Evolutionary conservation across 1,140 invertebrate species (phyloP), one percentile per base, ranked within the genome.

Genomic region (Caenorhabditis brenneri): DNA sequence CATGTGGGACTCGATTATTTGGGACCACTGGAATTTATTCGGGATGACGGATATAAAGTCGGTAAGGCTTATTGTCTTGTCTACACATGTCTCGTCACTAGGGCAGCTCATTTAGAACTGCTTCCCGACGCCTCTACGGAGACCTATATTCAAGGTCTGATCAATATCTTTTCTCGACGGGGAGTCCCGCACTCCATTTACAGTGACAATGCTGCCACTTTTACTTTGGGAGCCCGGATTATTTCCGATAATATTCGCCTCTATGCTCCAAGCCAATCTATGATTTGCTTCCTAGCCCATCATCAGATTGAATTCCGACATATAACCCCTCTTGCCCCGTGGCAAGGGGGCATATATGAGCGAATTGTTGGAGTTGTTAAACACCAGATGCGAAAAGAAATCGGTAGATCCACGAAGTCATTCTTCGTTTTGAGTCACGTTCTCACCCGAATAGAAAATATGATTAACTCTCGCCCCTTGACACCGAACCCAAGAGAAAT

Each of bases 331-430:
- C 33, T 46, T 3, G 4, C 81, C 4, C 81, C 81, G 22, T 82
- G 81, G 81, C 22, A 39, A 19, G 81, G 81, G 1, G 81, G 81
- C 10, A 9, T 69, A 29, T 82, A 82, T 39, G 81, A 82, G 36
- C 10, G 53, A 29, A 82, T 82, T 15, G 81, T 82, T 1, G 81
- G 53, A 15, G 3, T 82, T 10, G 31, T 27, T n/a, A 82, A 82
- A 29, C 24, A 33, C 4, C 31, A 31, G n/a, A 9, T 82, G 2
- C 22, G 33, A 5, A 58, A 53, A 31, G 22, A 27, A 48, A 12
- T 82, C 4, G 81, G 81, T 9, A 29, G 16, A n/a, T 7, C 7
- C 2, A 53, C 36, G 4, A 2, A 29, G 5, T 7, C 79, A n/a
- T 51, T 53, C 42, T 27, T 15, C 29, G 79, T 53, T 1, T 27